These are phyloP conservation scores for Oreochromis tanganicae DNA, from an alignment of 2,113 vertebrate genomes.

Conservation along the genomic window DNA sequence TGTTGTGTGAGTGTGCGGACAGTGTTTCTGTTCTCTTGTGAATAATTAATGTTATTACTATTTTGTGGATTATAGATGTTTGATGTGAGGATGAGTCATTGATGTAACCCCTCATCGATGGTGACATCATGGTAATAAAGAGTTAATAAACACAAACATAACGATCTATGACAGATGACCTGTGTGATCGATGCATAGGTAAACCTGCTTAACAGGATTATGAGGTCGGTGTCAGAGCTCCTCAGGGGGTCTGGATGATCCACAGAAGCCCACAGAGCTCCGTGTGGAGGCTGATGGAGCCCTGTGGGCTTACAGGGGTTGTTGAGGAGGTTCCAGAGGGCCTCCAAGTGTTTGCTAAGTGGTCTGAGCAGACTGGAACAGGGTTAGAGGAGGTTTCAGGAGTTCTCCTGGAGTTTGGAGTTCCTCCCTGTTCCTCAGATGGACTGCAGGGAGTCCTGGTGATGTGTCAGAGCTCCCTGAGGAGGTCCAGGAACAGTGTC, in stretches of 20 bases:
- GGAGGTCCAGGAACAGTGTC: not conserved
- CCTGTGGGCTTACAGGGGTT: not conserved
- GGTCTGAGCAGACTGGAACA: not conserved
- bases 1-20: too few relatives aligned
- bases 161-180: not conserved
- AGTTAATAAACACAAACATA: not conserved
- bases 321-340: not conserved
- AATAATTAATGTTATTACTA: not conserved
- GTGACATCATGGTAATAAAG: not conserved
- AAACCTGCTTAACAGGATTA: not conserved
- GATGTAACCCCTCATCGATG: not conserved
- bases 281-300: not conserved
- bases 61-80: not conserved
- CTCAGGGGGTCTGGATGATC: not conserved
- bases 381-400: not conserved
- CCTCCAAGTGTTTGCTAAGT: fast-evolving
- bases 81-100: not conserved
- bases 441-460: not conserved
- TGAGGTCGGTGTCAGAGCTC: not conserved
- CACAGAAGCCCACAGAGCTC: not conserved
- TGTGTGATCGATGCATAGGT: not conserved
- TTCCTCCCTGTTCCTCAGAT: fast-evolving
- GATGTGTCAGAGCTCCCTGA: not conserved
- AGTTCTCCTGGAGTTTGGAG: fast-evolving
- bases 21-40: not conserved